Base-by-base conservation (phyloP, 1,140 invertebrate species). In the Nylanderia fulva region DNA sequence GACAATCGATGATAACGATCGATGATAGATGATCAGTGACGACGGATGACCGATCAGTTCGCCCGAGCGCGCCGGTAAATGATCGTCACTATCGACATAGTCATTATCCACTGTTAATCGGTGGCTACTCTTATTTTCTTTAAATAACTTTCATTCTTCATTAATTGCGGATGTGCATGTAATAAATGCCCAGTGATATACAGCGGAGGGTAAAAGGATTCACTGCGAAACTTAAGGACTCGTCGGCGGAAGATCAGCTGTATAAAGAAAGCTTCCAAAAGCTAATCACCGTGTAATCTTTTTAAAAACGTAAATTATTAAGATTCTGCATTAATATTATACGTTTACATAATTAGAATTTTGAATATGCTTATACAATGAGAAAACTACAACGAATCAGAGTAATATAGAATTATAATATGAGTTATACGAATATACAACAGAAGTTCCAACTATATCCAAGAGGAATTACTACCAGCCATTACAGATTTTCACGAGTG, bases 101-200 rank as follows among this genome's bases (percentile, higher is more conserved):
- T 85, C 29, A 33, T 33, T 33, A 33, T 33, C 60, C 69, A 58
- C 71, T 72, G 69, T 86, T 72, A 84, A 80, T 66, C 77, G 80
- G 64, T 58, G 48, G 63, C 60, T 64, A 56, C 54, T 48, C 58
- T 33, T 54, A 15, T 58, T 42, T 75, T 42, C 68, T 63, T 84
- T 80, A 83, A 68, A 42, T 84, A 76, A 71, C 48, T 52, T 54
- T 36, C 58, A 75, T 21, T 85, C 36, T 36, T 33, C 68, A 61
- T 66, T 85, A 85, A 89, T 72, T 85, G 87, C 85, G 76, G 75
- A 80, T 80, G n/a, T n/a, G 87, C 88, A 77, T 86, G 60, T 89
- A 80, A 91, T 86, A 90, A 90, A 91, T 91, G 89, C 89, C 89
- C 89, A 89, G 85, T 88, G 79, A 87, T 91, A 87, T 91, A 64